Conservation (phyloP, 35 echinoderm and acorn worm species). For the Diadema setosum region DNA sequence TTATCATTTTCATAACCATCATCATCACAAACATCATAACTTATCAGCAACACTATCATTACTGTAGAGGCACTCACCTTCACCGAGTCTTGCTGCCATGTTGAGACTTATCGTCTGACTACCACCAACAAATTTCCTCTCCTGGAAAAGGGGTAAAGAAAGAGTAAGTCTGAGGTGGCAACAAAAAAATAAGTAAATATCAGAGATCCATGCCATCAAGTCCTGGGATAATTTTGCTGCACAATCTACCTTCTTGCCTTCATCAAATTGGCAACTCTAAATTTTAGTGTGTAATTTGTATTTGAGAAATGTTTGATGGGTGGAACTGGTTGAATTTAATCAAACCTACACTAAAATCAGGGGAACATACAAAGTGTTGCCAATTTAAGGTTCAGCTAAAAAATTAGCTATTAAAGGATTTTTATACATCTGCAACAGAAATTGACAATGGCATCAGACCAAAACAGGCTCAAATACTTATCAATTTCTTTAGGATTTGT, state of each 20-base stretch:
- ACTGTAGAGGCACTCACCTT: too few species aligned
- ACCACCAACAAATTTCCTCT: constrained; percentile 71
- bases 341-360: too few species aligned
- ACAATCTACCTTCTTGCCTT: background rate
- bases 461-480: too few species aligned
- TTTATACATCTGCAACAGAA: too few species aligned
- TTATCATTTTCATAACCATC: too few species aligned
- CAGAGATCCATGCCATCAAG: background rate
- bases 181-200: background rate
- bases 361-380: too few species aligned
- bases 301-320: too few species aligned
- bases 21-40: too few species aligned
- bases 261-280: background rate
- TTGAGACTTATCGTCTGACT: constrained; percentile 49
- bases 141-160: constrained; percentile 6
- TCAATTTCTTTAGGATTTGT: too few species aligned
- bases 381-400: too few species aligned
- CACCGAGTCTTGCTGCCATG: constrained; percentile 34
- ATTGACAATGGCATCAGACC: background rate
- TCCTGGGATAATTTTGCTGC: background rate
- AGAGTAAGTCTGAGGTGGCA: background rate
- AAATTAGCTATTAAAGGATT: too few species aligned
- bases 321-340: background rate
- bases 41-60: too few species aligned
- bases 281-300: background rate